Base-by-base conservation (phyloP, 2,888 invertebrate species). In the Onchidella celtica region DNA sequence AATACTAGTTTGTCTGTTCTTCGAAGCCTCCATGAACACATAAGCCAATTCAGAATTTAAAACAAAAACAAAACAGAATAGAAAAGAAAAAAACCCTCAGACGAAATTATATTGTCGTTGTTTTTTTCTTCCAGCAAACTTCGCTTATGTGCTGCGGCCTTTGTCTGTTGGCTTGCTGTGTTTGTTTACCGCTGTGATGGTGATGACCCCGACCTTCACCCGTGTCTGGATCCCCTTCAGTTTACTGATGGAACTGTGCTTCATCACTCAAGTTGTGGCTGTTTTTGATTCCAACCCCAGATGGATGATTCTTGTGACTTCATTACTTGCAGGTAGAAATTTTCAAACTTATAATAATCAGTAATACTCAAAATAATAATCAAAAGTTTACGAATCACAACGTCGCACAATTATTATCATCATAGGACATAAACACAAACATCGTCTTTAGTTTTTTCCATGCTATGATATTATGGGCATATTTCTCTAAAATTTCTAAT, bases 191-290 rank as follows among this genome's bases (percentile, higher is more conserved):
- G 79, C 83, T 17, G 86, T 77, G 34, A 77, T 88, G 82, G 66
- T 85, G 36, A 79, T 88, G 74, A 85, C 86, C 17, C 79, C 84
- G 24, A 78, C 86, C 55, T 87, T 88, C 79, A 81, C 84, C 55
- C 83, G 85, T n/a, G 83, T 88, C 63, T 88, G 87, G 88, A 83
- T 88, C 32, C 79, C 87, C 6, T 86, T 86, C 73, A 78, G 83
- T 9, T 11, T 88, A 9, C 68, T 86, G 14, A 83, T 87, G 83
- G 87, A 87, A 69, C 81, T 88, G 38, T 85, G 84, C 68, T 65
- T 73, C 32, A 85, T 88, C 17, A 76, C 85, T n/a, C 85, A 85
- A 59, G 86, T 87, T 1, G 68, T 85, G n/a, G 74, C 81, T 17
- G 83, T 82, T 21, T 88, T 86, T 80, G 78, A 82, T 59, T 79